Conservation (phyloP, 2,113 vertebrate species). For the Oncorhynchus nerka region DNA sequence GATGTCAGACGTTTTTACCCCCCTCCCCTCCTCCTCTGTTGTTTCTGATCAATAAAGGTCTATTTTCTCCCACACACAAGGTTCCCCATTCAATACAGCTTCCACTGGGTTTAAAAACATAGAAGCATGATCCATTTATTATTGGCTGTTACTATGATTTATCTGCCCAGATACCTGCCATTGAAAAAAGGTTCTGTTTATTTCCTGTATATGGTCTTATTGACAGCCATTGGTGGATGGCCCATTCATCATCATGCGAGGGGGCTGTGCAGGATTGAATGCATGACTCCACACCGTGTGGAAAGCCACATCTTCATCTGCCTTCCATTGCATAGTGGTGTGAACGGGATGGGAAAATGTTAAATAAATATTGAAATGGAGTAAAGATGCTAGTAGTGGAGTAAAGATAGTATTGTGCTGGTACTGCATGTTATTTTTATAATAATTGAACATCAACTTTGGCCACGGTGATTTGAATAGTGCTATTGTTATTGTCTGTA, state of each 20-base stretch:
- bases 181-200: slow-evolving; percentile 67
- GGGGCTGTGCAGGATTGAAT: slow-evolving; percentile 7
- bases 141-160: slow-evolving; percentile 80
- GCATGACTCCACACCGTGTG: neutral
- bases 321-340: neutral
- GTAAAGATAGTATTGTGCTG: too few relatives aligned
- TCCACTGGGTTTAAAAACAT: slow-evolving; percentile 75
- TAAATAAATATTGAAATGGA: too few relatives aligned
- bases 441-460: too few relatives aligned
- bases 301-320: neutral
- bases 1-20: slow-evolving; percentile 51
- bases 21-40: slow-evolving; percentile 44
- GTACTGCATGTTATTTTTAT: too few relatives aligned
- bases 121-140: slow-evolving; percentile 76
- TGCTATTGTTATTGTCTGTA: too few relatives aligned
- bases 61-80: slow-evolving; percentile 78
- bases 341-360: neutral
- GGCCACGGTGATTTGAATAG: too few relatives aligned
- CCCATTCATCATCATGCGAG: slow-evolving; percentile 56
- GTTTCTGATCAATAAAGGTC: slow-evolving; percentile 78
- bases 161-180: slow-evolving; percentile 62
- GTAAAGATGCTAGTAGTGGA: too few relatives aligned
- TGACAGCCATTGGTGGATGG: slow-evolving; percentile 65
- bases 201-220: slow-evolving; percentile 71
- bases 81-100: slow-evolving; percentile 76